Conservation (phyloP, 35 echinoderm and acorn worm genomes). For the Ophiothrix spiculata region DNA sequence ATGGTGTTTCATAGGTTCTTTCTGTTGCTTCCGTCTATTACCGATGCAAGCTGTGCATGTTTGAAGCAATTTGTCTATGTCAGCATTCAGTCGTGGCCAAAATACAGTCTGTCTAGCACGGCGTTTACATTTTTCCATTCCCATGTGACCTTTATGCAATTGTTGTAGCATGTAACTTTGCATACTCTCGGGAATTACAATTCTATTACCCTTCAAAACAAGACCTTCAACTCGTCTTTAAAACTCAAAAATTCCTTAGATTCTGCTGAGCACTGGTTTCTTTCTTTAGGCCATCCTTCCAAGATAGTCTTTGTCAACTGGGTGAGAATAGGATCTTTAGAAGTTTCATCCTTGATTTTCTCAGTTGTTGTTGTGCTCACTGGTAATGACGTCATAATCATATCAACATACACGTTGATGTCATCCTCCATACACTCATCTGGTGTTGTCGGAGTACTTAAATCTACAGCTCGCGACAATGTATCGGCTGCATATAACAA, state of each 20-base stretch:
- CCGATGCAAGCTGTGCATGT: slow-evolving; percentile 39
- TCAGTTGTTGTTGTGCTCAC: not conserved
- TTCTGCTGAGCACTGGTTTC: not conserved
- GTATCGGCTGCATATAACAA: slow-evolving; percentile 41
- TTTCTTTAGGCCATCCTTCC: slow-evolving; percentile 27
- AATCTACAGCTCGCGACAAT: slow-evolving; percentile 47
- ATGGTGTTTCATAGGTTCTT: slow-evolving; percentile 24
- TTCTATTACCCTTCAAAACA: slow-evolving; percentile 56
- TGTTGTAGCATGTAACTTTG: slow-evolving; percentile 51
- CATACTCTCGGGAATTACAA: slow-evolving; percentile 45
- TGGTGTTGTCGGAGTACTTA: not conserved
- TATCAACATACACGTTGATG: not conserved
- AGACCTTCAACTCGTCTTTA: slow-evolving; percentile 57
- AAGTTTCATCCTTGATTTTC: slow-evolving; percentile 25
- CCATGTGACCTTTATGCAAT: slow-evolving; percentile 52
- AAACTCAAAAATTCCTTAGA: slow-evolving; percentile 26
- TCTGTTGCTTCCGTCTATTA: slow-evolving; percentile 1
- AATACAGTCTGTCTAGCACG: slow-evolving; percentile 46
- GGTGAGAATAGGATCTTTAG: not conserved
- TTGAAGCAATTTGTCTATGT: slow-evolving; percentile 31
- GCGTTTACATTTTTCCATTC: slow-evolving; percentile 59
- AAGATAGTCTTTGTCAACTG: not conserved
- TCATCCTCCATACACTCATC: not conserved
- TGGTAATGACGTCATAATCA: slow-evolving; percentile 12
- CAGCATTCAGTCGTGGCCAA: slow-evolving; percentile 56